Conservation (phyloP, 1,140 invertebrate genomes). For the Drosophila mojavensis region DNA sequence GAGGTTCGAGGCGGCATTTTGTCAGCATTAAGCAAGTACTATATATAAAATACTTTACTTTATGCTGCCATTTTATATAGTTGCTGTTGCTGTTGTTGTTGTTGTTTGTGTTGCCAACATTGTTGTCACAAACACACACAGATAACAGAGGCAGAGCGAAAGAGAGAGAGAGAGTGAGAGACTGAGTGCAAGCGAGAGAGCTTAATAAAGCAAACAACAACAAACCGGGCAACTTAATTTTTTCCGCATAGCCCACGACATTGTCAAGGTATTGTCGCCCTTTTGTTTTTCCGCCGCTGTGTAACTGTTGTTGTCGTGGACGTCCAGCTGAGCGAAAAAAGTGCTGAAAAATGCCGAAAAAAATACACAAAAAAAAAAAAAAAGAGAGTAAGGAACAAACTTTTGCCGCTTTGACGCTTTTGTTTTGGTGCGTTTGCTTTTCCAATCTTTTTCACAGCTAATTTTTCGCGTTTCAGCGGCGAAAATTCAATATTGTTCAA, state of each 20-base stretch:
- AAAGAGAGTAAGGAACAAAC: conserved; percentile 17
- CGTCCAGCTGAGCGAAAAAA: conserved; percentile 14
- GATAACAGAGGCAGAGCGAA: neutral
- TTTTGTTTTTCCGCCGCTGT: conserved; percentile 5
- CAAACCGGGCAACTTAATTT: conserved; percentile 39
- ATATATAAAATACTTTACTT: conserved; percentile 72
- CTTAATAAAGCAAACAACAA: conserved; percentile 30
- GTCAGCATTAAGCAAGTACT: conserved; percentile 56
- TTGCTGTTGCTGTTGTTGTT: conserved; percentile 35
- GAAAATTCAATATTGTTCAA: conserved; percentile 28
- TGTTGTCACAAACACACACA: conserved; percentile 21
- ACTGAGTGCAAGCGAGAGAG: conserved; percentile 16
- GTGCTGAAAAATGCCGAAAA: conserved; percentile 15
- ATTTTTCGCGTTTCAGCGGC: conserved; percentile 7
- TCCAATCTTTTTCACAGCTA: conserved; percentile 16
- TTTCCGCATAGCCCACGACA: conserved; percentile 26
- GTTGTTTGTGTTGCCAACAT: neutral
- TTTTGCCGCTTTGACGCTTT: conserved; percentile 29
- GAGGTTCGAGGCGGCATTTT: conserved; percentile 39
- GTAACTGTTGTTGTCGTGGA: conserved; percentile 9
- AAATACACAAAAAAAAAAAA: conserved; percentile 17
- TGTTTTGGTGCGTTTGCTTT: conserved; percentile 18
- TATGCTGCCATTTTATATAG: conserved; percentile 64
- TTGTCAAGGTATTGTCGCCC: conserved; percentile 34
- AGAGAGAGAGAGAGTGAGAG: conserved; percentile 19